Base-by-base conservation (phyloP, 2,113 vertebrate species). In the Phasianus colchicus region DNA sequence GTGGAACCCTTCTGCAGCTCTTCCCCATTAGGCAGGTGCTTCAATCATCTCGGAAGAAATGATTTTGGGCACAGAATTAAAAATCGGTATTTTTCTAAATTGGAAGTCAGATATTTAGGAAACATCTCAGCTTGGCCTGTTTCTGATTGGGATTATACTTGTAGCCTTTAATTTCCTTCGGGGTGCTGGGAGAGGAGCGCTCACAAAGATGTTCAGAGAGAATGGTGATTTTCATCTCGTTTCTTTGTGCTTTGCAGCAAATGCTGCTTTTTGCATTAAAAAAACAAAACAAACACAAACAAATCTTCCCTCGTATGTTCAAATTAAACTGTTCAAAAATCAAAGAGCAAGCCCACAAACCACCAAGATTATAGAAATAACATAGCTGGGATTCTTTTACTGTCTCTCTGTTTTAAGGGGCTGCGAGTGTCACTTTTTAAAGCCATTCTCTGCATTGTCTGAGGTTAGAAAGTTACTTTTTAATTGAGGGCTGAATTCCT, bases 401-500 rank as follows among this genome's bases (percentile, higher is more conserved):
- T 65, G 52, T 20, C 48, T 75, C 90, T 95, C 54, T 88, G 47
- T 83, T 82, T 84, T 65, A 75, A 86, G 73, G n/a, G 48, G 30
- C 38, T 63, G 50, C 1, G 1, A 36, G 52, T 4, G 25, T 86
- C 38, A 50, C 73, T 93, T 94, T 93, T 96, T 92, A 70, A 57
- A 91, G 79, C 57, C 36, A 30, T 92, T 88, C 79, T 75, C 58
- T 75, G 79, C 83, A 65, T 90, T 94, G 65, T 88, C 91, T 21
- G 22, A 32, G 43, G 65, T 80, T 88, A 77, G 84, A 77, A 93
- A 96, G 89, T 96, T 95, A 95, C 83, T 93, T 92, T 95, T 96
- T 94, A 94, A 93, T 82, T 82, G 66, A 89, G 79, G 24, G 58
- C 63, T 93, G 94, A 92, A 93, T 92, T 96, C 90, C 63, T 89